Evolutionary conservation across 1,140 invertebrate species (phyloP).

Genomic region (Polypedilum pembai): DNA sequence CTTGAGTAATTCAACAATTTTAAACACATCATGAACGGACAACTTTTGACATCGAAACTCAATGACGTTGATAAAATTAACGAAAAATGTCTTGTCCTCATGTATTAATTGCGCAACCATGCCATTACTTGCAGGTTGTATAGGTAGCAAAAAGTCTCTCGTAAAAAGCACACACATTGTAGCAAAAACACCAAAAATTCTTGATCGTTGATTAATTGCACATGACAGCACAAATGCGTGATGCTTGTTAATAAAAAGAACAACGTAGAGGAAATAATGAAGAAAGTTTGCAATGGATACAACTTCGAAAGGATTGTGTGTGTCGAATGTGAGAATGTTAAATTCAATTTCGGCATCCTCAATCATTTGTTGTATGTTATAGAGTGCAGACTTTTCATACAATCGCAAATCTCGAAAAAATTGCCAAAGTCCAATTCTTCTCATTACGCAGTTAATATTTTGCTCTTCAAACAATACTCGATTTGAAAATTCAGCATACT

Average conservation of each 20-base stretch:
- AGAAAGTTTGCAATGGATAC: neutral
- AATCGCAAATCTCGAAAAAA: neutral
- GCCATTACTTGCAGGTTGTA: neutral
- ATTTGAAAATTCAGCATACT: neutral
- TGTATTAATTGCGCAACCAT: neutral
- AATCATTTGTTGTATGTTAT: neutral
- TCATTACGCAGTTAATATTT: neutral
- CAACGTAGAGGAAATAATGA: neutral
- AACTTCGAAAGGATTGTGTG: neutral
- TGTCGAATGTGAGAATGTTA: neutral
- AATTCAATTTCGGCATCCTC: neutral
- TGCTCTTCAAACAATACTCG: neutral
- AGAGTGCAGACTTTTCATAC: neutral
- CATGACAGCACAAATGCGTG: neutral
- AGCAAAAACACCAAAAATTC: neutral
- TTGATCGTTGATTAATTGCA: neutral
- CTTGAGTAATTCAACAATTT: neutral
- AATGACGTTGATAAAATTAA: neutral
- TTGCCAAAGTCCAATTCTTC: neutral
- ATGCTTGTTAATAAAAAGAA: neutral
- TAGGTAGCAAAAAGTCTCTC: neutral
- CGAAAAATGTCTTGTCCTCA: neutral
- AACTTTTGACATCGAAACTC: neutral
- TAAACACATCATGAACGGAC: neutral
- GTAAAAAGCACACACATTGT: neutral